Evolutionary conservation across 2,888 invertebrate genomes (phyloP), one percentile per base, ranked within the genome.

Genomic region (Labia minor): DNA sequence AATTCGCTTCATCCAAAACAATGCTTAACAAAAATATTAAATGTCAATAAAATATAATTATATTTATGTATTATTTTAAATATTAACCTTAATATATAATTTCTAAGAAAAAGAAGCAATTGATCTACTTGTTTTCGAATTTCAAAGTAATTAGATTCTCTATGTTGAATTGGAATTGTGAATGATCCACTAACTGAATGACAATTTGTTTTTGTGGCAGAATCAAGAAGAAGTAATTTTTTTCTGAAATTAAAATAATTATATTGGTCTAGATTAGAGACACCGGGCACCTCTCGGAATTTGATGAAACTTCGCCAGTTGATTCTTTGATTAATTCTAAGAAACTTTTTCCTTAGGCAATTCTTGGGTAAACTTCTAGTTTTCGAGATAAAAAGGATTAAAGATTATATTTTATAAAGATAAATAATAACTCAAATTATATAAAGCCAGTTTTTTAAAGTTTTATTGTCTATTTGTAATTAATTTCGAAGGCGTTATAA

Each of bases 51-150:
- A 37, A 19, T 33, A 16, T 37, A 64, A 11, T 21, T 11, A 64
- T 3, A 14, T n/a, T 10, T 11, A 21, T 64, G 18, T 11, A 21
- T 19, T 11, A 11, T 19, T 16, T 14, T 64, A 16, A 21, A 18
- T 1, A 18, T 61, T 26, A 6, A 66, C 65, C 65, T 62, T 2
- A 62, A 19, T 16, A 66, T 21, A 6, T 62, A 66, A 16, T 19
- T 14, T 20, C 66, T 21, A 37, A 62, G 16, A 16, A 33, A 66
- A 1, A 37, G 19, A 33, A 66, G 14, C 6, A 26, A 63, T 19
- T 66, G 33, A 16, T 63, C 37, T 1, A 66, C 33, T 18, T 66
- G 62, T 37, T 66, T 66, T 8, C 66, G 33, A 11, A 66, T 19
- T 8, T 62, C 62, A 33, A 63, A 37, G 26, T 62, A 66, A n/a